phyloP scores from a whole-genome alignment of 2,888 invertebrate species.

The Salpingus planirostris region DNA sequence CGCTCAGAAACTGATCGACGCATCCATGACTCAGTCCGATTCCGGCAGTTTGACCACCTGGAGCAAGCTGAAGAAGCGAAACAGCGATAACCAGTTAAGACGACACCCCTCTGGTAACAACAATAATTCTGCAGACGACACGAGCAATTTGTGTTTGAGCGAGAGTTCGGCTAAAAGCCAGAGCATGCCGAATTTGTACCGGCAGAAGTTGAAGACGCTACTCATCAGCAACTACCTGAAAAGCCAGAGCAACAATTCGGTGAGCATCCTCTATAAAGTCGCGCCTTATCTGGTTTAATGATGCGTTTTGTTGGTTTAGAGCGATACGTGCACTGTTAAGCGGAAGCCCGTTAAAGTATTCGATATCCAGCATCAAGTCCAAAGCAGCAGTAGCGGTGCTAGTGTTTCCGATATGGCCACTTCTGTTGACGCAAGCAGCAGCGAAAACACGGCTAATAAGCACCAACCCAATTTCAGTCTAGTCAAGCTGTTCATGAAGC shows the following conservation, averaged over 20 bases:
- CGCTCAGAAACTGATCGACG: constrained; percentile 41
- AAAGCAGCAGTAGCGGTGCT: constrained; percentile 30
- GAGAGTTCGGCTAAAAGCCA: constrained; percentile 59
- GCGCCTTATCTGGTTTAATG: background rate
- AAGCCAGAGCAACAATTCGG: constrained; percentile 53
- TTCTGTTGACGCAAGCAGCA: constrained; percentile 35
- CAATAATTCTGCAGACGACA: constrained; percentile 46
- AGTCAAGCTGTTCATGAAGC: constrained; percentile 82
- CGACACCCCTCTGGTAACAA: constrained; percentile 62
- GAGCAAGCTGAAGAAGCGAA: constrained; percentile 72
- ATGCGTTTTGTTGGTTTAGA: constrained; percentile 18
- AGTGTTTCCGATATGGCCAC: constrained; percentile 41
- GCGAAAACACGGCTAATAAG: constrained; percentile 26
- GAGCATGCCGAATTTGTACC: constrained; percentile 68
- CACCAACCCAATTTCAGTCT: constrained; percentile 65
- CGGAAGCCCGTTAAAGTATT: constrained; percentile 39
- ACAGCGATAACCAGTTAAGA: constrained; percentile 52
- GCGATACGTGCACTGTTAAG: constrained; percentile 31
- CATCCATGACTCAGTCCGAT: constrained; percentile 81
- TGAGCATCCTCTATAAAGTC: constrained; percentile 38
- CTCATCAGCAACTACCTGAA: constrained; percentile 48
- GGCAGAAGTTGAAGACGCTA: constrained; percentile 38
- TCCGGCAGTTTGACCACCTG: constrained; percentile 76
- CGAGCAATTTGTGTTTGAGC: constrained; percentile 49
- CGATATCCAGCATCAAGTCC: constrained; percentile 41